A percentile compares a stretch with the other conserved stretches of the same genome.
Conservation (phyloP, 2,113 vertebrate genomes). For the Gavia stellata region DNA sequence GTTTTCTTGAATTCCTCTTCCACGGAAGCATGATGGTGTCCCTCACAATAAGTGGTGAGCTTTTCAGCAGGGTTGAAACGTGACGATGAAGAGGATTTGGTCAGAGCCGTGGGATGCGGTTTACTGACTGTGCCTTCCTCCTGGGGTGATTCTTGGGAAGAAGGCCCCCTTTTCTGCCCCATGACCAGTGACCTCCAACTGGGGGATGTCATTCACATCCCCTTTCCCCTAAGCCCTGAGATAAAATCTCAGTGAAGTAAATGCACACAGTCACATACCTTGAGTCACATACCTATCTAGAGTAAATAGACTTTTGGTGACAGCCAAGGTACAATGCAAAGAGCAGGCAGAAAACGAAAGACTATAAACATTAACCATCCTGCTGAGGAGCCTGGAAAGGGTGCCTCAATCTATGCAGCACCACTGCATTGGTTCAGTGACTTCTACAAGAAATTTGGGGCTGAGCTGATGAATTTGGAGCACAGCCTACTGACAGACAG, state of each 20-base stretch:
- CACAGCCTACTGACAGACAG: background rate
- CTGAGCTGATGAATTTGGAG: background rate
- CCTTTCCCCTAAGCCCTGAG: background rate
- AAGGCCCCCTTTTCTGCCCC: background rate
- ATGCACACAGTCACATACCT: background rate
- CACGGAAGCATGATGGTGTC: background rate
- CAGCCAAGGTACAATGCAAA: background rate
- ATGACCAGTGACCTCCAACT: background rate
- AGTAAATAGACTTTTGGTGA: background rate
- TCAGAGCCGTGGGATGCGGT: background rate
- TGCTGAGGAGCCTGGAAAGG: background rate
- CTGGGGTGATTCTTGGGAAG: background rate
- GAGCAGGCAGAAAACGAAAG: background rate
- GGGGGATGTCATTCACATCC: background rate
- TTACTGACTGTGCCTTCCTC: background rate
- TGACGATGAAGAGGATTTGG: background rate
- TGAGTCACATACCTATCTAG: background rate
- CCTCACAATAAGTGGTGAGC: background rate
- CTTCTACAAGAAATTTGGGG: background rate
- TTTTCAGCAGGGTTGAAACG: background rate
- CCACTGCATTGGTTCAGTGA: background rate
- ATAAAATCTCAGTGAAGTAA: background rate
- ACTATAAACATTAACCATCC: background rate
- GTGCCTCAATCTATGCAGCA: background rate
- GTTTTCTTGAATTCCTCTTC: background rate